Evolutionary conservation across 2,888 invertebrate species (phyloP).

Genomic region (Athrips mouffetella): DNA sequence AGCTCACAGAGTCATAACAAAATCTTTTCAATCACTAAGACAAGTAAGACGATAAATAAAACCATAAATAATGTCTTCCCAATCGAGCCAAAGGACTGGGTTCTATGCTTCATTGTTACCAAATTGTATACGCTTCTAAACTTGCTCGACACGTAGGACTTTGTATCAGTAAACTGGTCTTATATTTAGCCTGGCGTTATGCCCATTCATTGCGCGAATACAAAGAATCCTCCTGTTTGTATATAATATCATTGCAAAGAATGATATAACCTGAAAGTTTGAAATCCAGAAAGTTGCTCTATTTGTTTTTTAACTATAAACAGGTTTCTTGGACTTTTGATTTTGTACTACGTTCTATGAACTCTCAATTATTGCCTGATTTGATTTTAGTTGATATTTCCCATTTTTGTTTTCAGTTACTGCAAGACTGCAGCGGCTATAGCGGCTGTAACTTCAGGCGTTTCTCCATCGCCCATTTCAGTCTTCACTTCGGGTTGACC

Average conservation of each 20-base stretch:
- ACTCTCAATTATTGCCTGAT: no score
- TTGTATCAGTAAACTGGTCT: no score
- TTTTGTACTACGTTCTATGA: no score
- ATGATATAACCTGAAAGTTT: neutral
- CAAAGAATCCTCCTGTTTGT: neutral
- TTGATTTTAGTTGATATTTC: no score
- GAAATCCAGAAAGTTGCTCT: no score
- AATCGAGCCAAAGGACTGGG: neutral
- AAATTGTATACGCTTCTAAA: no score
- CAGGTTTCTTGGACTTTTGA: no score
- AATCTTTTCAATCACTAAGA: neutral
- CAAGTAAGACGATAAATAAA: neutral
- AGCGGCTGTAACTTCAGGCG: conserved; percentile 1
- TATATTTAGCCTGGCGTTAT: neutral
- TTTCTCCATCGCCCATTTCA: conserved; percentile 24
- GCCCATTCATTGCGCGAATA: neutral
- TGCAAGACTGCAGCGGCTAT: no score
- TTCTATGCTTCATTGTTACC: no score
- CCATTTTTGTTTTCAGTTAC: no score
- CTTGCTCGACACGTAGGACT: no score
- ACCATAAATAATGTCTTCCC: neutral
- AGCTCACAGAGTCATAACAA: neutral
- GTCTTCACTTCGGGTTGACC: conserved; percentile 26
- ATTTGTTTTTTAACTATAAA: no score
- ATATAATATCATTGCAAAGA: neutral